A percentile compares a stretch with the other conserved stretches of the same genome.
Evolutionary conservation across 2,113 vertebrate genomes (phyloP).

Genomic region (Hippocampus abdominalis): DNA sequence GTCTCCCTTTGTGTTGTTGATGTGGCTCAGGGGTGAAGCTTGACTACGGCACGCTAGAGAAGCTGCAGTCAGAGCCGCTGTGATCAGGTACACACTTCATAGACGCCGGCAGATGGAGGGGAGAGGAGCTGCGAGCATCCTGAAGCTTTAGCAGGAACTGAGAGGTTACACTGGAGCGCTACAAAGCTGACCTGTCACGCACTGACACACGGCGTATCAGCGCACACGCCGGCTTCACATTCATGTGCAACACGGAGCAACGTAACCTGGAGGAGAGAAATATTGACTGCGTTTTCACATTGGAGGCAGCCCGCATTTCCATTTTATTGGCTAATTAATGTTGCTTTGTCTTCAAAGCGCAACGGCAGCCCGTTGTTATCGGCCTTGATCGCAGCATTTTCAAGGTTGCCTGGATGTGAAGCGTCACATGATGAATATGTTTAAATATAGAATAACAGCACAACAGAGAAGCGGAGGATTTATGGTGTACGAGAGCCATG

Average conservation of each 20-base stretch:
- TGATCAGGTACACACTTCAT: slow-evolving; percentile 67
- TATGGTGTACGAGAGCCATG: slow-evolving; percentile 34
- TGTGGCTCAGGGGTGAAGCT: slow-evolving; percentile 66
- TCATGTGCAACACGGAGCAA: slow-evolving; percentile 48
- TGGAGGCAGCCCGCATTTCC: slow-evolving; percentile 43
- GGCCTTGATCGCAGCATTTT: slow-evolving; percentile 61
- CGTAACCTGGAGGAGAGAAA: slow-evolving; percentile 55
- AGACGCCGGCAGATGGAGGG: slow-evolving; percentile 68
- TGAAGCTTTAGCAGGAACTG: slow-evolving; percentile 67
- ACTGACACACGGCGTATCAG: slow-evolving; percentile 48
- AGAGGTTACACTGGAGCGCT: slow-evolving; percentile 63
- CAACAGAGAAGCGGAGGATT: slow-evolving; percentile 56
- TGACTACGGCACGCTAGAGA: slow-evolving; percentile 56
- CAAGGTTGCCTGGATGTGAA: slow-evolving; percentile 66
- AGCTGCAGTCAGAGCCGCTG: slow-evolving; percentile 67
- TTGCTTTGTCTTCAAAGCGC: slow-evolving; percentile 68
- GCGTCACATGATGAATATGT: slow-evolving; percentile 56
- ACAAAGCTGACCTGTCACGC: slow-evolving; percentile 71
- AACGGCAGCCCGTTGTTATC: slow-evolving; percentile 56
- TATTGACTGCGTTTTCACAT: slow-evolving; percentile 40
- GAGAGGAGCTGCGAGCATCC: slow-evolving; percentile 61
- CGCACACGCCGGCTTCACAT: slow-evolving; percentile 51
- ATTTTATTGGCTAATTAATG: slow-evolving; percentile 65
- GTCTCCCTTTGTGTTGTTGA: slow-evolving; percentile 58
- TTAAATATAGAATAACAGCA: slow-evolving; percentile 68